Base-by-base conservation (phyloP, 2,888 invertebrate species). In the Synanthedon vespiformis region DNA sequence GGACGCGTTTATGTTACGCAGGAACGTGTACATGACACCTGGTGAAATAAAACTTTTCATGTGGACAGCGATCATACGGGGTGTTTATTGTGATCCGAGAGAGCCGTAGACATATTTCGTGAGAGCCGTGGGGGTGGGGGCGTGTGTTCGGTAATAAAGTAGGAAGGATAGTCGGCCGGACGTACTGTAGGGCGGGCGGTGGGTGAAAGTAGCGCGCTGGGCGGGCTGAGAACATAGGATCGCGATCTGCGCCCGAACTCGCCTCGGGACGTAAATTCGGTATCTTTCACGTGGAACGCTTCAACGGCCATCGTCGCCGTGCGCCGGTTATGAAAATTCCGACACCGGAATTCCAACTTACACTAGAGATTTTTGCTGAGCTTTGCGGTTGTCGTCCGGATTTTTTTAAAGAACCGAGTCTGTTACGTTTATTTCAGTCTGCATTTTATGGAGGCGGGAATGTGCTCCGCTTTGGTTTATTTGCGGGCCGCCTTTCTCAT, bases 281-380 rank as follows among this genome's bases (percentile, higher is more conserved):
- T 70, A 79, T 77, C 79, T 72, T 75, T 69, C 77, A 77, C 78
- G 74, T 77, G 70, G 63, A 72, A 74, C 74, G 77, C 73, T 70
- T 68, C 76, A 68, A 63, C 73, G 69, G 65, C 72, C 68, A 67
- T 59, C 66, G 68, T 61, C 72, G 65, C 72, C 57, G 65, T 64
- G 61, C 75, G 69, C 73, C 77, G 67, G 84, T 84, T 85, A 86
- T 86, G 86, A 86, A 86, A 86, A 85, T 85, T 85, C 85, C 85
- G 60, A 74, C 77, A 68, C 71, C 69, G 80, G 80, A 80, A 85
- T 85, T 77, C 74, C 67, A 58, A 71, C 78, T 82, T 80, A 78
- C 81, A 82, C 82, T 79, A 77, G 75, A 82, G 78, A 84, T 80
- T 81, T 80, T 79, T 72, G 77, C 77, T 77, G 77, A 81, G 84